phyloP scores from a whole-genome alignment of 92 coral and sea anemone species.

The Porites evermanni region DNA sequence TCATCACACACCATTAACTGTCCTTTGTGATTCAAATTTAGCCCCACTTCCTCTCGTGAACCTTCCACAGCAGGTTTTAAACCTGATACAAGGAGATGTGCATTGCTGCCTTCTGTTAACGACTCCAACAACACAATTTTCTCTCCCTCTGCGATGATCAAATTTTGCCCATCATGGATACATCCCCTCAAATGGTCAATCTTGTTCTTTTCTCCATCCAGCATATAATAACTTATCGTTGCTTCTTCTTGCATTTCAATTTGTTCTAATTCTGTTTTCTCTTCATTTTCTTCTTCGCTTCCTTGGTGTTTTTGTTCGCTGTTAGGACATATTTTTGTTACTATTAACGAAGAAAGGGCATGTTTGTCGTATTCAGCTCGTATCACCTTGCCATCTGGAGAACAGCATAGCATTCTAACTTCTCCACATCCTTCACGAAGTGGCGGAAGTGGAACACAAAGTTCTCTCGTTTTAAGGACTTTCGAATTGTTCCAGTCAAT shows the following conservation, averaged over 20 bases:
- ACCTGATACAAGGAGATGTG: constrained; percentile 38
- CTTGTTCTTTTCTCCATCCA: constrained; percentile 39
- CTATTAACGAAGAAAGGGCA: not conserved
- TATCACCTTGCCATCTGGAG: not conserved
- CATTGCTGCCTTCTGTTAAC: constrained; percentile 34
- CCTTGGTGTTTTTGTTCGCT: not conserved
- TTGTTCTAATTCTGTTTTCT: too few species aligned
- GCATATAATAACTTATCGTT: constrained; percentile 26
- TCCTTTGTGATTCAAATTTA: constrained; percentile 27
- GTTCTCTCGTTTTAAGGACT: constrained; percentile 26
- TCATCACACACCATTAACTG: constrained; percentile 49
- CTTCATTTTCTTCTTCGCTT: too few species aligned
- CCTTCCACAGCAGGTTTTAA: constrained; percentile 24
- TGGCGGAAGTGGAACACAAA: not conserved
- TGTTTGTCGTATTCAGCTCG: not conserved
- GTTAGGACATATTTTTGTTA: constrained; percentile 6
- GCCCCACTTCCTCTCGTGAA: not conserved
- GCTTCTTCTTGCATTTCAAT: constrained; percentile 25
- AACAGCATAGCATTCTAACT: not conserved
- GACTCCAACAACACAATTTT: constrained; percentile 48
- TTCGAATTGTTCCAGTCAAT: constrained; percentile 21
- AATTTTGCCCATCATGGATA: constrained; percentile 54
- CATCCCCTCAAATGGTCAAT: constrained; percentile 8
- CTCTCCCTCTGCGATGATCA: constrained; percentile 24
- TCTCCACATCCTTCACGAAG: not conserved